Evolutionary conservation across 2,888 invertebrate species (phyloP).

Genomic region (Callimorpha dominula): DNA sequence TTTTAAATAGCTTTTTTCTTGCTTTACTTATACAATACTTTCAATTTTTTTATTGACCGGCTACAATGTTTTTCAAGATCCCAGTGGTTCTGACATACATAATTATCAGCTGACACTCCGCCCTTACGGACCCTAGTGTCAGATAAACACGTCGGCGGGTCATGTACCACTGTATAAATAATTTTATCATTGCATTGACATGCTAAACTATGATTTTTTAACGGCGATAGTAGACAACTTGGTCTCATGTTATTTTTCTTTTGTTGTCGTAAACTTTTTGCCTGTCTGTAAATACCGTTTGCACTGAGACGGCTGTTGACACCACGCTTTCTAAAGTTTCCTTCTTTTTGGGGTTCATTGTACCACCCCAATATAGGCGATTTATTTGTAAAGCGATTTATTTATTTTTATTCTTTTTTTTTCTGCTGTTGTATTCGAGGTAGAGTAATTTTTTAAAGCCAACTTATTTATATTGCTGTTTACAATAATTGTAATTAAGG

Average conservation of each 20-base stretch:
- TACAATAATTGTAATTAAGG: no score
- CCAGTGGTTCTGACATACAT: slow-evolving; percentile 46
- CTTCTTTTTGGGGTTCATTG: no score
- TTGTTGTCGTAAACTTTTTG: neutral
- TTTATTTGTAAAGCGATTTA: no score
- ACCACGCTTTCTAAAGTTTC: no score
- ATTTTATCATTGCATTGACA: slow-evolving; percentile 71
- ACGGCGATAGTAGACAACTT: no score
- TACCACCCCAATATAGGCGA: no score
- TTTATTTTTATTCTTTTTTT: no score
- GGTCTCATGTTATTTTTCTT: neutral
- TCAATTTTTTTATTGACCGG: neutral
- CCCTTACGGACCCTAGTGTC: slow-evolving; percentile 67
- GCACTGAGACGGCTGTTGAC: no score
- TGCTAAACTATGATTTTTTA: slow-evolving; percentile 56
- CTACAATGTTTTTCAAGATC: slow-evolving; percentile 45
- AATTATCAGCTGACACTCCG: slow-evolving; percentile 52
- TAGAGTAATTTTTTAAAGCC: no score
- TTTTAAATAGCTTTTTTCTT: neutral
- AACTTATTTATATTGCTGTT: no score
- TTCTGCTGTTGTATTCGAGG: no score
- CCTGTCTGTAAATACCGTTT: no score
- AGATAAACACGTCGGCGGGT: slow-evolving; percentile 71
- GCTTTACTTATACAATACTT: neutral
- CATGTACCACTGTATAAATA: slow-evolving; percentile 66